phyloP scores from a whole-genome alignment of 2,113 vertebrate species.

The Petromus typicus region DNA sequence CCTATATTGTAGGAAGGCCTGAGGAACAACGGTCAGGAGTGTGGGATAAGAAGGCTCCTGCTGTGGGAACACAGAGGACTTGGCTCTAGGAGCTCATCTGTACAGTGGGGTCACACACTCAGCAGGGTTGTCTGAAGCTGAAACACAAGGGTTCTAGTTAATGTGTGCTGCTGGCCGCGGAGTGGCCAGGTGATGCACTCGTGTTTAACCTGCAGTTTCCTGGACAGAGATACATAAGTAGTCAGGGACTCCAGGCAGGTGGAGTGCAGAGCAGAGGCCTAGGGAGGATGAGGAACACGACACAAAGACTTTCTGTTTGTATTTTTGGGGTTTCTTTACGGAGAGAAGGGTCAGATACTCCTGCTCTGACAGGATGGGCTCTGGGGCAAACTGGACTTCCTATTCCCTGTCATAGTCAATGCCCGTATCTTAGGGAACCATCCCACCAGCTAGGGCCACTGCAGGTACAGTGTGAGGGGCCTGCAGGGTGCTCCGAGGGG shows the following conservation, averaged over 20 bases:
- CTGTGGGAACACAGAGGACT: accelerated
- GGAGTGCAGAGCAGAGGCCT: accelerated
- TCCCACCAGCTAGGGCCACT: not conserved
- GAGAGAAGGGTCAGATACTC: accelerated
- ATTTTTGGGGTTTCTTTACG: not conserved
- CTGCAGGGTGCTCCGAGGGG: accelerated
- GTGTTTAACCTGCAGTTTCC: not conserved
- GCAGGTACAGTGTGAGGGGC: not conserved
- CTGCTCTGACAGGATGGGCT: not conserved
- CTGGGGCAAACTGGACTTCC: not conserved
- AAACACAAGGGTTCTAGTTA: accelerated
- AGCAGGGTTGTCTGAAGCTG: not conserved
- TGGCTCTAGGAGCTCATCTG: not conserved
- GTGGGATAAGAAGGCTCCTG: not conserved
- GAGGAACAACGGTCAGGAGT: not conserved
- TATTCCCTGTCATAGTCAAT: accelerated
- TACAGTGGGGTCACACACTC: not conserved
- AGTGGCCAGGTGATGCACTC: not conserved
- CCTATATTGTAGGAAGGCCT: not conserved
- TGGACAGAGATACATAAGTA: not conserved
- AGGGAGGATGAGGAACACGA: accelerated
- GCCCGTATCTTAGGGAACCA: not conserved
- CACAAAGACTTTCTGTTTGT: no score
- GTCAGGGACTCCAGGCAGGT: not conserved
- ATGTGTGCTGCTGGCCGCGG: not conserved